These are phyloP conservation scores for Conopomorpha cramerella DNA, from an alignment of 1,140 invertebrate species.

Conservation along the genomic window DNA sequence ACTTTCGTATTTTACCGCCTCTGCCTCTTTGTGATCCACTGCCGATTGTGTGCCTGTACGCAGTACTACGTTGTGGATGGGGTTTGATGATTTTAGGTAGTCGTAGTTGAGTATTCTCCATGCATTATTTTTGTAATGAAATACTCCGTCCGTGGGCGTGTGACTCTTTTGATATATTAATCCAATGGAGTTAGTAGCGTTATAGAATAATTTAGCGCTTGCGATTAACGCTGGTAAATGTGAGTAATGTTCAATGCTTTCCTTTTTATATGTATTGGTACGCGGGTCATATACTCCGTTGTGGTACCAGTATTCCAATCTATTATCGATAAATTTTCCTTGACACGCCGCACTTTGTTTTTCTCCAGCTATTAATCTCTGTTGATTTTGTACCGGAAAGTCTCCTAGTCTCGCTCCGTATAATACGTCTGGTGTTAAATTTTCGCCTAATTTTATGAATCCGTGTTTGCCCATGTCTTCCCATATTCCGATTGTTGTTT, in stretches of 20 bases:
- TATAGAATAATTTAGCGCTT: not conserved
- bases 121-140: no score
- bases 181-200: constrained; percentile 1
- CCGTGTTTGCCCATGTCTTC: constrained; percentile 9
- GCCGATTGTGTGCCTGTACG: no score
- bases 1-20: no score
- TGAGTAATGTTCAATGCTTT: not conserved
- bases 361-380: no score
- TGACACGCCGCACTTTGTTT: not conserved
- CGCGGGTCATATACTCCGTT: no score
- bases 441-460: constrained; percentile 8
- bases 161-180: not conserved
- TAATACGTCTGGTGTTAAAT: constrained; percentile 5
- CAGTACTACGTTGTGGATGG: no score
- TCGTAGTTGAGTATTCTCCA: no score
- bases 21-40: no score
- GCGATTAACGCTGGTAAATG: not conserved
- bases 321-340: not conserved
- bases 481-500: constrained; percentile 18
- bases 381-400: not conserved
- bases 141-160: not conserved
- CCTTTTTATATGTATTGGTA: not conserved
- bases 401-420: constrained; percentile 6
- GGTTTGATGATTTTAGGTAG: no score
- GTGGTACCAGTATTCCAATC: no score